Conservation (phyloP, 2,797 vertebrate genomes). For the Dromococcyx pavoninus region DNA sequence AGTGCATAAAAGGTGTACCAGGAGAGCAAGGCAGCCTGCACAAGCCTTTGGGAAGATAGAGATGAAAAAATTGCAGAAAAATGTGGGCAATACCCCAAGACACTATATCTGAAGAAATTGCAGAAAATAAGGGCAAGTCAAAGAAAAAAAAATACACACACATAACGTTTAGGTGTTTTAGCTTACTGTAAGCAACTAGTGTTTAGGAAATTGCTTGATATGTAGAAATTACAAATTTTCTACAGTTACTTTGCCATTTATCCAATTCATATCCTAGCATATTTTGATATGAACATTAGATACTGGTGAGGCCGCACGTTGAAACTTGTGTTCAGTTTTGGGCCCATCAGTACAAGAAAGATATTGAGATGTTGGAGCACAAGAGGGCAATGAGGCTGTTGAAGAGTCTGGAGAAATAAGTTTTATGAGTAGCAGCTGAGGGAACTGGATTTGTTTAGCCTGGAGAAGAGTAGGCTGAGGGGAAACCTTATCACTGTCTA, state of each 20-base stretch:
- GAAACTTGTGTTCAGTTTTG: too few species aligned
- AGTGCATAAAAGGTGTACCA: background rate
- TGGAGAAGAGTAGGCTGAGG: too few species aligned
- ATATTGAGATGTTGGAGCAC: too few species aligned
- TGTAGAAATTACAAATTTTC: background rate
- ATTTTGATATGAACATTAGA: background rate
- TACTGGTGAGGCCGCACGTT: background rate
- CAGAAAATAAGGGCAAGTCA: background rate
- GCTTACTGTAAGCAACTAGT: background rate
- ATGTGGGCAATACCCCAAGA: background rate
- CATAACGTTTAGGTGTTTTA: fast-evolving
- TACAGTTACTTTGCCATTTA: background rate
- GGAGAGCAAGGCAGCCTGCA: background rate
- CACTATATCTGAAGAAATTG: background rate
- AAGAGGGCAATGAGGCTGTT: too few species aligned
- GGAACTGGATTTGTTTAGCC: too few species aligned
- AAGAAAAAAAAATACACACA: background rate
- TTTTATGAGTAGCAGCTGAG: too few species aligned
- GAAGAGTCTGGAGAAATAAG: too few species aligned
- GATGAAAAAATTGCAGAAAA: background rate
- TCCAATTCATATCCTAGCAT: background rate
- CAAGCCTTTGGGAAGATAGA: background rate
- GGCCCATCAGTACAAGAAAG: too few species aligned
- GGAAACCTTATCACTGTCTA: too few species aligned
- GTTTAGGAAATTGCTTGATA: background rate